Percentiles rank a stretch among this genome's conserved stretches.
These are phyloP conservation scores for Corythornis vintsioides DNA, from an alignment of 2,113 vertebrate species.

Conservation along the genomic window DNA sequence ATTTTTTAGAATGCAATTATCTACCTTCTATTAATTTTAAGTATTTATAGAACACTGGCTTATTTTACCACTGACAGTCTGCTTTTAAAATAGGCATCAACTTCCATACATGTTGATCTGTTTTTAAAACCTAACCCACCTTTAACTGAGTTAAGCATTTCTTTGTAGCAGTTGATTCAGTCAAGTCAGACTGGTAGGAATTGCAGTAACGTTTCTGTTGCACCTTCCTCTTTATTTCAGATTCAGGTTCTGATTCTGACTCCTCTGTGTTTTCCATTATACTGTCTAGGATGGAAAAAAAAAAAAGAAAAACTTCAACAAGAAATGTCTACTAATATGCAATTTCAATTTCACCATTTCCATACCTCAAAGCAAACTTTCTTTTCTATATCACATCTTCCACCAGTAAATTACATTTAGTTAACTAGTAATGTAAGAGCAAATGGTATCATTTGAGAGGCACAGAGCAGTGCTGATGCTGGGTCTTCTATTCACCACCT, in stretches of 20 bases:
- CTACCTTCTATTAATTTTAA: background rate
- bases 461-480: background rate
- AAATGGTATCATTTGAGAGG: background rate
- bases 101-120: background rate
- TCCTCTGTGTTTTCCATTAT: constrained; percentile 74
- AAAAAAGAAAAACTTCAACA: constrained; percentile 6
- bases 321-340: background rate
- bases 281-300: constrained; percentile 56
- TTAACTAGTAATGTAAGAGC: background rate
- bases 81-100: background rate
- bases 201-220: constrained; percentile 75
- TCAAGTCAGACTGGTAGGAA: constrained; percentile 55
- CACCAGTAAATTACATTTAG: background rate
- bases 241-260: constrained; percentile 71
- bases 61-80: background rate
- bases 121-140: constrained; percentile 65
- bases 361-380: background rate
- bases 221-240: constrained; percentile 77
- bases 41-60: background rate
- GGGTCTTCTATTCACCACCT: background rate
- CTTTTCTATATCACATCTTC: background rate
- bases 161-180: constrained; percentile 71
- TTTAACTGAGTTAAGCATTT: constrained; percentile 75
- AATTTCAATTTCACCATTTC: background rate
- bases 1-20: fast-evolving